phyloP scores from a whole-genome alignment of 2,888 invertebrate species.

The Brachyopa scutellaris region DNA sequence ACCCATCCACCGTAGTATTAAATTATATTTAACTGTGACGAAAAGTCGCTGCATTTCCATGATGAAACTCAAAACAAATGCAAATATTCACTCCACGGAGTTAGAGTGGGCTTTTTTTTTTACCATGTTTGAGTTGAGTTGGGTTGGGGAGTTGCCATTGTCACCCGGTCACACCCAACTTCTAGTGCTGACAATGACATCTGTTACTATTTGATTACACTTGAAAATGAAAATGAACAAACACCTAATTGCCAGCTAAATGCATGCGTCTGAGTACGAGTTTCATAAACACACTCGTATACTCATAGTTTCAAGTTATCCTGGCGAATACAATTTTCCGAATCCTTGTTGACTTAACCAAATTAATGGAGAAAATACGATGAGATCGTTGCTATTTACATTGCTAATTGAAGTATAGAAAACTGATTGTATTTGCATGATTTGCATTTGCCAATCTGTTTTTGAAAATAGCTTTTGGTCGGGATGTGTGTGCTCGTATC shows the following conservation, averaged over 20 bases:
- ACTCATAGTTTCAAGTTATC: too few relatives aligned
- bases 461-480: slow-evolving; percentile 26
- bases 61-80: slow-evolving; percentile 64
- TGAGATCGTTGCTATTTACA: slow-evolving; percentile 70
- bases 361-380: slow-evolving; percentile 69
- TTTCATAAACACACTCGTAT: neutral
- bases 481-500: neutral
- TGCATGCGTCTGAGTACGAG: too few relatives aligned
- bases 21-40: slow-evolving; percentile 63
- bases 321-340: slow-evolving; percentile 4
- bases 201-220: slow-evolving; percentile 60
- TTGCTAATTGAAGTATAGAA: slow-evolving; percentile 70
- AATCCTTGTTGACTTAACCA: slow-evolving; percentile 66
- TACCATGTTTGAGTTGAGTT: too few relatives aligned
- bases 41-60: slow-evolving; percentile 58
- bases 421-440: slow-evolving; percentile 67
- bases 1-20: slow-evolving; percentile 15
- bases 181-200: slow-evolving; percentile 60
- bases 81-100: slow-evolving; percentile 34
- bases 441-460: slow-evolving; percentile 49
- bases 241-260: slow-evolving; percentile 65
- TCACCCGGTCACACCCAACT: slow-evolving; percentile 48
- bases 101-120: slow-evolving; percentile 16
- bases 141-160: slow-evolving; percentile 13
- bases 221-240: slow-evolving; percentile 59